A percentile compares a stretch with the other conserved stretches of the same genome.
Evolutionary conservation across 2,797 vertebrate genomes (phyloP).

Genomic region (Potorous gilbertii): DNA sequence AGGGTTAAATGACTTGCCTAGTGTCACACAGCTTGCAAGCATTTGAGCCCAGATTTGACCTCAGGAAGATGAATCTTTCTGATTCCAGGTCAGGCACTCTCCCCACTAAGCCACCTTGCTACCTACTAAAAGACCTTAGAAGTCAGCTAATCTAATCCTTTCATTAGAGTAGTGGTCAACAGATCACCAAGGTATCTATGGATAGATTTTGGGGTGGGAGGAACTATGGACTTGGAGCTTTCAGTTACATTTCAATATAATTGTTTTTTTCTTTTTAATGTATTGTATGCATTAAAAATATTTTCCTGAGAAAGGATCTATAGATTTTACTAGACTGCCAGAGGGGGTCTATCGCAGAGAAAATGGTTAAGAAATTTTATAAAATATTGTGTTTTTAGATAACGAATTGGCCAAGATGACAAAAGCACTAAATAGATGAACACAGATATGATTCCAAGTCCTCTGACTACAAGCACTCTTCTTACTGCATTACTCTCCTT

Average conservation of each 20-base stretch:
- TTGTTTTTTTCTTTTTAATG: not conserved
- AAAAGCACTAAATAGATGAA: not conserved
- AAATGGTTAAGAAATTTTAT: not conserved
- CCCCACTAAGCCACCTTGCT: not conserved
- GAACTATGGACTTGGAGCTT: not conserved
- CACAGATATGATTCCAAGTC: not conserved
- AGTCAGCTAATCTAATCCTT: not conserved
- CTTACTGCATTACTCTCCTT: too few species aligned
- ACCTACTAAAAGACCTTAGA: not conserved
- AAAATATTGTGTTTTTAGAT: not conserved
- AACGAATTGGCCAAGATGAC: not conserved
- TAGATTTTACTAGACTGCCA: not conserved
- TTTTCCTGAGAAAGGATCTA: not conserved
- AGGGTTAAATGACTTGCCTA: not conserved
- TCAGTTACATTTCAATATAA: not conserved
- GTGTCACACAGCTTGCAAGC: not conserved
- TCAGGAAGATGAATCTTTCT: not conserved
- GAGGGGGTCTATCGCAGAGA: not conserved
- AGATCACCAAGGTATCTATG: not conserved
- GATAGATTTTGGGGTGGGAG: not conserved
- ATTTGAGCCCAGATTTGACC: not conserved
- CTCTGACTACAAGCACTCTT: too few species aligned
- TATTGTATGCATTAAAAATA: not conserved
- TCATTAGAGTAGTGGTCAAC: not conserved
- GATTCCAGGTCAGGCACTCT: too few species aligned